These are phyloP conservation scores for Gymnothorax javanicus DNA, from an alignment of 2,797 vertebrate genomes.

Conservation along the genomic window DNA sequence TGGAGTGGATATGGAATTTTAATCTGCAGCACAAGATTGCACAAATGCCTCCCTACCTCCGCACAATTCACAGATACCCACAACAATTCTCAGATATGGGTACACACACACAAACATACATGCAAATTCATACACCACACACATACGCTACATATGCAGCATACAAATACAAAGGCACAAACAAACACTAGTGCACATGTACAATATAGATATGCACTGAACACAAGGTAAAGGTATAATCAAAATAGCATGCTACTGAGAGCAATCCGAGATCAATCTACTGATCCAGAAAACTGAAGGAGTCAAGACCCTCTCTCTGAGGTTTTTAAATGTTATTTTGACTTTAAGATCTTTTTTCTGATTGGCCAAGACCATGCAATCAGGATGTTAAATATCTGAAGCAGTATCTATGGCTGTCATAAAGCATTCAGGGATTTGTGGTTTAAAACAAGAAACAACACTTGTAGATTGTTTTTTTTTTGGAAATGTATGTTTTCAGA, in stretches of 20 bases:
- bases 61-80: conserved; percentile 32
- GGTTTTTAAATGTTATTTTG: neutral
- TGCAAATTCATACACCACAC: neutral
- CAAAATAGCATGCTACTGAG: neutral
- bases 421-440: neutral
- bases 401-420: neutral
- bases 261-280: conserved; percentile 2
- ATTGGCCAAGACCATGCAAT: neutral
- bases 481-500: neutral
- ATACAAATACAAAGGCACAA: neutral
- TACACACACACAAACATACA: conserved; percentile 30
- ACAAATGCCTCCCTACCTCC: neutral
- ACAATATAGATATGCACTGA: neutral
- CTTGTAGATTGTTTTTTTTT: neutral
- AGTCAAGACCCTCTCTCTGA: neutral
- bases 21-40: conserved; percentile 48
- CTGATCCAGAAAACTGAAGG: neutral
- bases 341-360: neutral
- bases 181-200: neutral
- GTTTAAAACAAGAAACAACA: neutral
- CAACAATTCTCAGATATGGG: conserved; percentile 43
- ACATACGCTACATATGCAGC: conserved; percentile 30
- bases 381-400: neutral
- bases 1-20: neutral
- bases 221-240: conserved; percentile 6